Evolutionary conservation across 2,797 vertebrate genomes (phyloP), one percentile per base, ranked within the genome.

Genomic region (Cynodonichthys magdalenae): DNA sequence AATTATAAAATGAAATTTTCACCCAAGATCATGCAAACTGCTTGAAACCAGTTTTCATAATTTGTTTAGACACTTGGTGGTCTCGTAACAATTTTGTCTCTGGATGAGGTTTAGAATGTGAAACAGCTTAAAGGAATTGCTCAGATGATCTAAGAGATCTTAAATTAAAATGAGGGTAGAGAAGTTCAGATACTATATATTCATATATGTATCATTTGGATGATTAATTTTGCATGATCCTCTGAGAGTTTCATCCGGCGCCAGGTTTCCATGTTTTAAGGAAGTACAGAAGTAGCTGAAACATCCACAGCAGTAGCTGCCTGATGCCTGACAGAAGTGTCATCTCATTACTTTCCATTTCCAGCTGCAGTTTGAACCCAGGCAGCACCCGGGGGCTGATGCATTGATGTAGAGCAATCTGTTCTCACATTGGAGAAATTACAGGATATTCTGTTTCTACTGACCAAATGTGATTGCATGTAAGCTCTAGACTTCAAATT

Each of bases 381-480:
- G 20, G 53, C 36, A 55, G 36, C 20, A 27, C 20, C 53, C 5
- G 50, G 31, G 49, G 49, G 49, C 28, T 55, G 53, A 41, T 44
- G 53, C 20, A 27, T 27, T 11, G 6, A 28, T 55, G 36, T 15
- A 10, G 14, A 5, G 36, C 18, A 27, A 17, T 24, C 20, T 39
- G 36, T 28, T 55, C 15, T 20, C 18, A 41, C 15, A 15, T 4
- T 20, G n/a, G 12, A 7, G 28, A 19, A 27, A 20, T 36, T 42
- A 15, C 53, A 41, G 53, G 36, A 42, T 27, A 15, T 19, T 15
- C 14, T 15, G 41, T 14, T 15, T 45, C 44, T n/a, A 17, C 39
- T 42, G 17, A 27, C 15, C 24, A 39, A 14, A 27, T 20, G 34
- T 17, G 34, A 41, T 6, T 15, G 53, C 53, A 20, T 15, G 14